phyloP scores from a whole-genome alignment of 2,797 vertebrate species.

The Momotus momota region DNA sequence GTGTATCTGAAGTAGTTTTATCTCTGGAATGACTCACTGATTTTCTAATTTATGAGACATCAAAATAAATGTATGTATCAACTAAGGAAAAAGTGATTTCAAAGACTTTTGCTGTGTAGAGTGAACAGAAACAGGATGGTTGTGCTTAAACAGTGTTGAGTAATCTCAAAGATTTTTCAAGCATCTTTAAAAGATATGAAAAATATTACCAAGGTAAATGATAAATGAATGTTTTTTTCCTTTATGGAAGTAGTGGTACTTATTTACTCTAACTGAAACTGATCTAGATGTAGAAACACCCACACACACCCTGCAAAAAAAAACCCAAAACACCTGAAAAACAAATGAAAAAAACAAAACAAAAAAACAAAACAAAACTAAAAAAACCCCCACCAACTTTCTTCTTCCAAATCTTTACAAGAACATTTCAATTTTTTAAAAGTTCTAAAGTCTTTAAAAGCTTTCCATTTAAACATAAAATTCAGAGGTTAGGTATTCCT shows the following conservation, averaged over 20 bases:
- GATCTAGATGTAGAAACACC: background rate
- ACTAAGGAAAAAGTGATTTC: background rate
- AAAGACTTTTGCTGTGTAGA: background rate
- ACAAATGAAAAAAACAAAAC: background rate
- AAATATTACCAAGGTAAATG: background rate
- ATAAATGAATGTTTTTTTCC: background rate
- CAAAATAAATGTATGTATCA: background rate
- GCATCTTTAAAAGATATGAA: background rate
- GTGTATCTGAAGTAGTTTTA: background rate
- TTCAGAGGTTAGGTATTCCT: background rate
- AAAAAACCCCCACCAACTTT: background rate
- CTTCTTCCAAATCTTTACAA: background rate
- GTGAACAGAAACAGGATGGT: background rate
- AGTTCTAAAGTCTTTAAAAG: background rate
- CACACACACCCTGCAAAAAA: too few relatives aligned
- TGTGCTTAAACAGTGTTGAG: background rate
- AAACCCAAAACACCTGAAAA: too few relatives aligned
- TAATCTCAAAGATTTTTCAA: background rate
- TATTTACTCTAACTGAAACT: background rate
- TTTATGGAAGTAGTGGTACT: background rate
- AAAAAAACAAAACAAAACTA: background rate
- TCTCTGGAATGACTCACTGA: background rate
- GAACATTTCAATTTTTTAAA: background rate
- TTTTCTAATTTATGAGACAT: background rate
- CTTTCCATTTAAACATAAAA: background rate